Conservation (phyloP, 2,888 invertebrate species). For the Apoderus coryli region DNA sequence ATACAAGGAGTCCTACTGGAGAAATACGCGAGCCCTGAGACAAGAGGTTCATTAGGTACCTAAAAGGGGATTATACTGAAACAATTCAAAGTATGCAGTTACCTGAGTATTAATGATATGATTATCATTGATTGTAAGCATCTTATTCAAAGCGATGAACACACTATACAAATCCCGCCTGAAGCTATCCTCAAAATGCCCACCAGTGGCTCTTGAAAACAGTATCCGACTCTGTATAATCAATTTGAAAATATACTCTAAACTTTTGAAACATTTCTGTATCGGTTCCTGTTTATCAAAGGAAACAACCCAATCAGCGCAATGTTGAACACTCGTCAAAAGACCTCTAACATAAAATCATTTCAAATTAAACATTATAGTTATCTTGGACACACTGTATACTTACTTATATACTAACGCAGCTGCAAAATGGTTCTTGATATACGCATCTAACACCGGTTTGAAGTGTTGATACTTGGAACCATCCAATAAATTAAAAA, state of each 20-base stretch:
- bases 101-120: slow-evolving; percentile 67
- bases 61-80: no score
- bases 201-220: slow-evolving; percentile 75
- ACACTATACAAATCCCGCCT: slow-evolving; percentile 67
- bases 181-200: slow-evolving; percentile 81
- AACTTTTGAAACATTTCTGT: slow-evolving; percentile 75
- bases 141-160: slow-evolving; percentile 61
- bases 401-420: slow-evolving; percentile 83
- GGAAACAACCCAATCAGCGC: slow-evolving; percentile 73
- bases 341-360: slow-evolving; percentile 48
- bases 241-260: slow-evolving; percentile 86
- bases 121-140: slow-evolving; percentile 56
- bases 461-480: slow-evolving; percentile 88
- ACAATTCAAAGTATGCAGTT: no score
- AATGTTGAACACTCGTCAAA: slow-evolving; percentile 77
- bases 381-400: slow-evolving; percentile 1
- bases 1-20: no score
- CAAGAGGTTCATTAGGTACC: no score
- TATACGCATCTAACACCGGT: slow-evolving; percentile 87
- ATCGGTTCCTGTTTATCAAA: slow-evolving; percentile 82
- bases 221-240: slow-evolving; percentile 77
- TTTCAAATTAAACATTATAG: slow-evolving; percentile 1
- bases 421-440: slow-evolving; percentile 87
- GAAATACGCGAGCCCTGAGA: no score
- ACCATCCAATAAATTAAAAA: slow-evolving; percentile 80